Conservation (phyloP, 2,113 vertebrate species). For the Plecotus auritus region DNA sequence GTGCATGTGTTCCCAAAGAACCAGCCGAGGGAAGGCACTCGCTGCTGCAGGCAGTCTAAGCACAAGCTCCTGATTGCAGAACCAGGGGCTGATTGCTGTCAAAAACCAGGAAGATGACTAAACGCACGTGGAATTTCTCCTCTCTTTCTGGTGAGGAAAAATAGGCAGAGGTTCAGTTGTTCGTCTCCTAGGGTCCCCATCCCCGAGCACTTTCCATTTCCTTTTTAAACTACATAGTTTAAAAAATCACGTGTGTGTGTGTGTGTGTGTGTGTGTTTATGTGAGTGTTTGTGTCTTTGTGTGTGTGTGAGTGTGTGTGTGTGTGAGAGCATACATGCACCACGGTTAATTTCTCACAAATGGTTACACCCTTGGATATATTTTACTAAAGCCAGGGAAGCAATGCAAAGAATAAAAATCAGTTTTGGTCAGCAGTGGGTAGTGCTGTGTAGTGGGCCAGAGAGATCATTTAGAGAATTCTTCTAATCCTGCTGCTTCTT, state of each 20-base stretch:
- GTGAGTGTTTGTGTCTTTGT: rapidly evolving
- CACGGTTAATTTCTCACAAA: background rate
- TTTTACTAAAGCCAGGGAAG: slow-evolving; percentile 16
- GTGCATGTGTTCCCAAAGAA: background rate
- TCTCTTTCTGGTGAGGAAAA: background rate
- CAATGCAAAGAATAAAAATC: background rate
- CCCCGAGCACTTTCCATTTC: background rate
- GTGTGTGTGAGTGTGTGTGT: rapidly evolving
- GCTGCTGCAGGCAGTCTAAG: background rate
- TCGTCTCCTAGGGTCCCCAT: background rate
- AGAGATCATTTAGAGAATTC: background rate
- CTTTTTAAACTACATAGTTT: background rate
- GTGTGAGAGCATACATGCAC: background rate
- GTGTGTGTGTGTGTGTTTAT: background rate
- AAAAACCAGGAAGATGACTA: background rate
- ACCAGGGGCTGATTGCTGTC: background rate
- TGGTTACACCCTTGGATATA: background rate
- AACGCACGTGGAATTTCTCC: background rate
- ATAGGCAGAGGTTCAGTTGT: background rate
- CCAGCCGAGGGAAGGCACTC: background rate
- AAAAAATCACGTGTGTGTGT: background rate
- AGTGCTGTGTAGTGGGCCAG: background rate
- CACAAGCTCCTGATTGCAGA: background rate
- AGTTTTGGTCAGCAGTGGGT: background rate
- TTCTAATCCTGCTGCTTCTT: slow-evolving; percentile 40